Evolutionary conservation across 2,888 invertebrate genomes (phyloP), one percentile per base, ranked within the genome.

Genomic region (Lochmaea crataegi): DNA sequence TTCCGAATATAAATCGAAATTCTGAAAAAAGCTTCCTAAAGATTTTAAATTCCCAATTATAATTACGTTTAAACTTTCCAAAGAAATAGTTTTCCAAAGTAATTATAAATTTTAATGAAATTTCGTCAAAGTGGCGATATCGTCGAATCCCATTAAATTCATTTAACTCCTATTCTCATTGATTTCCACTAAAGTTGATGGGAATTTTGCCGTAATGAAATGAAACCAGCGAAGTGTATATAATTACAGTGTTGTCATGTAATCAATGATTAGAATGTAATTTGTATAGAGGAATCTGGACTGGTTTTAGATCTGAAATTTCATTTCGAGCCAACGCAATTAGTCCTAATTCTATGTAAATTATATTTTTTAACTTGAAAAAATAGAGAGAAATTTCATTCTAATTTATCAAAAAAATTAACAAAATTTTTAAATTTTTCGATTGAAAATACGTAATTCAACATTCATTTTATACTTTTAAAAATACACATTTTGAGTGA

Each of bases 131-230:
- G 69, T 65, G 76, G 66, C 32, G 32, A n/a, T 72, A 75, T n/a
- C n/a, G n/a, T n/a, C n/a, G n/a, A n/a, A n/a, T 73, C 73, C 69
- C 48, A 67, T 74, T 73, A 71, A 76, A 76, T 76, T 72, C 66
- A 75, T 76, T 72, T 68, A 72, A 72, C 68, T 72, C 70, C 74
- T 74, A 68, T 72, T 42, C 71, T 68, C 71, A 67, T 73, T 73
- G 73, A 73, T 69, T 73, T 69, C 60, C 64, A 63, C 41, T 63
- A 63, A 66, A 71, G 68, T 65, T 68, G 69, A 56, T 68, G 48
- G 72, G 71, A 75, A 72, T 78, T 74, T 71, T 71, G 51, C 12
- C 12, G 66, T 78, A 79, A 79, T 79, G 77, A 80, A 80, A 78
- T 74, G 74, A 72, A 71, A 41, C 61, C 63, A 75, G 74, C 77